Evolutionary conservation across 2,113 vertebrate species (phyloP).

Genomic region (Phalacrocorax pelagicus): DNA sequence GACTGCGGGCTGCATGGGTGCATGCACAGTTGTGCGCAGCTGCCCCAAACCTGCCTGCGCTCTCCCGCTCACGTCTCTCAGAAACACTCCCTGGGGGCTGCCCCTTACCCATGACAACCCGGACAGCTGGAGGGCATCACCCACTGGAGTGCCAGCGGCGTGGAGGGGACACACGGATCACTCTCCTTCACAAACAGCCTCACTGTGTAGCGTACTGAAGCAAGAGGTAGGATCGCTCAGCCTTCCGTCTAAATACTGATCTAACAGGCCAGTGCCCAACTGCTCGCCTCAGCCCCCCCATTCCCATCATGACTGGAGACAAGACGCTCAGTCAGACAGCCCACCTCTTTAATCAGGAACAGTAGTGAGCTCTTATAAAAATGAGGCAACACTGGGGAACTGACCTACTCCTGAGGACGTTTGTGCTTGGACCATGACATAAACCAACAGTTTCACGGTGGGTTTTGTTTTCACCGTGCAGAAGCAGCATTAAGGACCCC

Average conservation of each 20-base stretch:
- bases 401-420: not conserved
- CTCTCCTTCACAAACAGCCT: not conserved
- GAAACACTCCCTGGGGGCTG: not conserved
- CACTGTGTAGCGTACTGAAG: accelerated
- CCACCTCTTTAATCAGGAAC: not conserved
- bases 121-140: not conserved
- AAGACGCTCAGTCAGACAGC: not conserved
- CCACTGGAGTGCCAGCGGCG: not conserved
- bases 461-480: not conserved
- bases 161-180: not conserved
- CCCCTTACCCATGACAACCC: accelerated
- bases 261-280: not conserved
- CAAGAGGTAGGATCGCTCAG: not conserved
- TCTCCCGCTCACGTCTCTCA: not conserved
- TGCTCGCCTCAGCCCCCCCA: not conserved
- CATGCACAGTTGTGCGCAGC: not conserved
- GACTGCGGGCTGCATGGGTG: not conserved
- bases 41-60: not conserved
- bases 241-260: not conserved
- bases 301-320: not conserved
- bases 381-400: not conserved
- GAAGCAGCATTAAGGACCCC: not conserved
- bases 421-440: not conserved
- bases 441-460: not conserved
- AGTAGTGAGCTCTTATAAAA: not conserved